These are phyloP conservation scores for Stratiolaelaps scimitus DNA, from an alignment of 1,140 invertebrate genomes.

Conservation along the genomic window DNA sequence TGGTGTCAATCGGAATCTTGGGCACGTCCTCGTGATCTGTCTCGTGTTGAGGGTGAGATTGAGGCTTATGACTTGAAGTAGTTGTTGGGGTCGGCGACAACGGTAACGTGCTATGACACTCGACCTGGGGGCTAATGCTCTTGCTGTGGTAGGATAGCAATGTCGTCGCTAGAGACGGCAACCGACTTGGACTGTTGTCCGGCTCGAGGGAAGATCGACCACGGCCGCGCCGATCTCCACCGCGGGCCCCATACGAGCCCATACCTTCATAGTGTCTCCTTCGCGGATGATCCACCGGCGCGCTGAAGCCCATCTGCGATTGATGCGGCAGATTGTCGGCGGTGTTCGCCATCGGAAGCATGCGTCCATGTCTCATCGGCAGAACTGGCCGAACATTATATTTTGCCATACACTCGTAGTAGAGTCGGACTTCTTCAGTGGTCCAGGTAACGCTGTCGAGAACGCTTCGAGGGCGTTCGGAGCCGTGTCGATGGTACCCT, in stretches of 20 bases:
- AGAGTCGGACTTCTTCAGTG: slow-evolving; percentile 6
- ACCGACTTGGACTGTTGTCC: not conserved
- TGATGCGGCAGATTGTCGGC: too few species aligned
- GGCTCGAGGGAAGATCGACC: too few species aligned
- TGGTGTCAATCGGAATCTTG: not conserved
- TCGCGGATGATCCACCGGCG: not conserved
- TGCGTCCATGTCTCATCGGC: not conserved
- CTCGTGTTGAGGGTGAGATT: too few species aligned
- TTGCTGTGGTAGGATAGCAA: not conserved
- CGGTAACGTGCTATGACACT: not conserved
- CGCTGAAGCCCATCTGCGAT: not conserved
- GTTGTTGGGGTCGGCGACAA: not conserved
- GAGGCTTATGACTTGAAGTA: not conserved
- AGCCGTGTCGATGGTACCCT: not conserved
- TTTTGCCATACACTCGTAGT: slow-evolving; percentile 28
- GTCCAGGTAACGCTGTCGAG: slow-evolving; percentile 19
- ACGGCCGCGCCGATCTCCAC: too few species aligned
- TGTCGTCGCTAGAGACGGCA: not conserved
- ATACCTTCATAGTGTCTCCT: not conserved
- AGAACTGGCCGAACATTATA: not conserved
- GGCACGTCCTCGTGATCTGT: not conserved
- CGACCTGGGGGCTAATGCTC: not conserved
- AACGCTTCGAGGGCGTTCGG: not conserved
- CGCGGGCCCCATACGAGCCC: too few species aligned
- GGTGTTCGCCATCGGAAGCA: not conserved